phyloP scores from a whole-genome alignment of 2,797 vertebrate genomes.

The Glossophaga mutica region DNA sequence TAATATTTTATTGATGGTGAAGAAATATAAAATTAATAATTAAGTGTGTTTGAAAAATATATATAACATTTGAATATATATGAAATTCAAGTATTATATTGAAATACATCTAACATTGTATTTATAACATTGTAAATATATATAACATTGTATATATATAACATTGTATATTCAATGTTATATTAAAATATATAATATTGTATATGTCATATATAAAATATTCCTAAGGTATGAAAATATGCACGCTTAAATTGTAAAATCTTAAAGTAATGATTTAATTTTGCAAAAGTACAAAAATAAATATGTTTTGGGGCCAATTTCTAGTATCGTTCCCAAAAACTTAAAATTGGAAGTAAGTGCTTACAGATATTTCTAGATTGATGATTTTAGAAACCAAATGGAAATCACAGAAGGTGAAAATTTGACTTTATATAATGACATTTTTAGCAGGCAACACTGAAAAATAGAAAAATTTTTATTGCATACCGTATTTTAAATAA shows the following conservation, averaged over 20 bases:
- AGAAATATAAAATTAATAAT: neutral
- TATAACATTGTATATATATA: too few relatives aligned
- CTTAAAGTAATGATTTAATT: conserved; percentile 40
- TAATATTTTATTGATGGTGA: neutral
- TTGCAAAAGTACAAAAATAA: neutral
- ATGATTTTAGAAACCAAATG: conserved; percentile 45
- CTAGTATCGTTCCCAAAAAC: neutral
- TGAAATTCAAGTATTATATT: too few relatives aligned
- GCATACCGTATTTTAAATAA: neutral
- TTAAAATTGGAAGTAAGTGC: conserved; percentile 28
- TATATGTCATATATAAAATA: neutral
- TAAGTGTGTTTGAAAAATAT: neutral
- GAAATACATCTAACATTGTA: too few relatives aligned
- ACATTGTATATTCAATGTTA: too few relatives aligned
- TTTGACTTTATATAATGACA: neutral
- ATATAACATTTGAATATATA: neutral
- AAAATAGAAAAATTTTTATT: conserved; percentile 9
- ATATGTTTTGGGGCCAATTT: neutral
- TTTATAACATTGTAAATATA: too few relatives aligned
- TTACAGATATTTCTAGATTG: conserved; percentile 2
- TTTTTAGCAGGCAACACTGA: neutral
- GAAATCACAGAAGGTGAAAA: neutral
- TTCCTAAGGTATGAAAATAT: neutral
- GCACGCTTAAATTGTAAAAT: neutral
- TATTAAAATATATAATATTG: too few relatives aligned